These are phyloP conservation scores for Cardinalis cardinalis DNA, from an alignment of 2,113 vertebrate species.

Conservation along the genomic window DNA sequence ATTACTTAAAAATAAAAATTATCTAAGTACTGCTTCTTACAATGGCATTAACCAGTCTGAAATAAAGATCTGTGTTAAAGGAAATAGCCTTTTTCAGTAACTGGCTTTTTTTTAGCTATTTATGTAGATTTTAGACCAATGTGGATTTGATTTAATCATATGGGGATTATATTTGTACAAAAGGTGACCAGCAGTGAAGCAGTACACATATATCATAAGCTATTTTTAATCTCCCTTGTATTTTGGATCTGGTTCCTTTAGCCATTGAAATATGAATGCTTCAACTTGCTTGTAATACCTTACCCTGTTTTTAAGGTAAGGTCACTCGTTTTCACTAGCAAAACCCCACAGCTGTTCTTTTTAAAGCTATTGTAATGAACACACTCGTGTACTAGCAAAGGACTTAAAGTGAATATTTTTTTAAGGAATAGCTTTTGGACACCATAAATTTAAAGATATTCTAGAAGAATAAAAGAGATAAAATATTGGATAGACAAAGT, in stretches of 20 bases:
- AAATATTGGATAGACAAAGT: neutral
- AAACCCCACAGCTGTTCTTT: neutral
- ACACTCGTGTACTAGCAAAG: neutral
- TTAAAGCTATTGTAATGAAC: neutral
- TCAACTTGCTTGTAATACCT: neutral
- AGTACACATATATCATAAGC: neutral
- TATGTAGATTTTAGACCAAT: neutral
- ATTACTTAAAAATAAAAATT: conserved; percentile 54
- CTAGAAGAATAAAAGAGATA: neutral
- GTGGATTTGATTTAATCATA: neutral
- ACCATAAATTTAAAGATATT: neutral
- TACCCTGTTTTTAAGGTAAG: neutral
- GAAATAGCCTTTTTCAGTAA: neutral
- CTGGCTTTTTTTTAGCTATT: neutral
- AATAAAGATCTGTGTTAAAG: conserved; percentile 7
- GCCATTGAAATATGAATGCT: neutral
- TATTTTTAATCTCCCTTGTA: neutral
- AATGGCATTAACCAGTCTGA: conserved; percentile 22
- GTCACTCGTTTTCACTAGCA: neutral
- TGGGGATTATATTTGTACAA: conserved; percentile 16
- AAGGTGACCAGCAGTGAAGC: neutral
- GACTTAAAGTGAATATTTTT: neutral
- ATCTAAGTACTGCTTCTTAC: conserved; percentile 2
- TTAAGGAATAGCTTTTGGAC: neutral
- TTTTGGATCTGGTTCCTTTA: neutral